These are phyloP conservation scores for Anisognathus igniventris DNA, from an alignment of 2,797 vertebrate genomes.

Conservation along the genomic window DNA sequence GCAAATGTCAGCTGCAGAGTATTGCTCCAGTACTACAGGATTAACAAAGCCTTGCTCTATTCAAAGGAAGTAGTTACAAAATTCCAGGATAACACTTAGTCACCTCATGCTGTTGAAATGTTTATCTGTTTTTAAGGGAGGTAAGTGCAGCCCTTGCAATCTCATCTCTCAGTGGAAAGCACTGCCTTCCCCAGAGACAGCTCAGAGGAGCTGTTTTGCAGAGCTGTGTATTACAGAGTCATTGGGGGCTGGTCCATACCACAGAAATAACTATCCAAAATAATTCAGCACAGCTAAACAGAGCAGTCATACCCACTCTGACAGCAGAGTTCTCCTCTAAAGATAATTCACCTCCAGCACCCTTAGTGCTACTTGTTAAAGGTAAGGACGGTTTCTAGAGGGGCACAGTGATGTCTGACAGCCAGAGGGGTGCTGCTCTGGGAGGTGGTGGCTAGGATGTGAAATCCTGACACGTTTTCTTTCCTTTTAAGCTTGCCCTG, in stretches of 20 bases:
- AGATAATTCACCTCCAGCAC: background rate
- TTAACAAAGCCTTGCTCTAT: background rate
- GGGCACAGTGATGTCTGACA: background rate
- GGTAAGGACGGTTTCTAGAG: background rate
- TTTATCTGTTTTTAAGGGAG: background rate
- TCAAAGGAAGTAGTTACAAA: background rate
- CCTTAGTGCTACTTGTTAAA: background rate
- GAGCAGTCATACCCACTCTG: background rate
- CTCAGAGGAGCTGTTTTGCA: background rate
- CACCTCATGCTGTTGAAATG: background rate
- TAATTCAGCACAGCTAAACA: background rate
- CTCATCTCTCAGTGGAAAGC: background rate
- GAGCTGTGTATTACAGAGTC: background rate
- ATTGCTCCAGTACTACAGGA: background rate
- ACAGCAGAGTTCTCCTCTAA: background rate
- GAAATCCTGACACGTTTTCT: background rate
- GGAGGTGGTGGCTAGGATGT: background rate
- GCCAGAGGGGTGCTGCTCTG: background rate
- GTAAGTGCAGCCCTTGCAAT: background rate
- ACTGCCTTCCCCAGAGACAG: background rate
- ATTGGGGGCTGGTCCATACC: background rate
- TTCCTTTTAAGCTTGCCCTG: background rate
- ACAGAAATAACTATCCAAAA: background rate
- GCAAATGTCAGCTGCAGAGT: background rate
- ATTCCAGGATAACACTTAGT: background rate